Conservation (phyloP, 2,113 vertebrate genomes). For the Callipepla californica region DNA sequence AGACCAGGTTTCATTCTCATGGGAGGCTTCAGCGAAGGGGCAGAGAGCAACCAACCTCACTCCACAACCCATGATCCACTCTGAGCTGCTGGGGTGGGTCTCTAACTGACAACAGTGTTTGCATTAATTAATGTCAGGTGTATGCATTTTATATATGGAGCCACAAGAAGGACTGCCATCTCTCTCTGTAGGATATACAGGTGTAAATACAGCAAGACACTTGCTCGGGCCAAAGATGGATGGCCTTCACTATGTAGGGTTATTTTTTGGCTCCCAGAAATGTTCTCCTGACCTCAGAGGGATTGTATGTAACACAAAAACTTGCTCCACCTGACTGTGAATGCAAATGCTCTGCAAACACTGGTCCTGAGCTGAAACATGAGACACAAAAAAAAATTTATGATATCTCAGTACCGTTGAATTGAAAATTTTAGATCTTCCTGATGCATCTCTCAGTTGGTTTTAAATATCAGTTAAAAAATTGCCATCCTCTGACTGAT, state of each 20-base stretch:
- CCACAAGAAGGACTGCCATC: background rate
- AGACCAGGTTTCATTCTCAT: background rate
- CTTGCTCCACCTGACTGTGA: fast-evolving
- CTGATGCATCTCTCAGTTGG: fast-evolving
- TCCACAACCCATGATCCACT: background rate
- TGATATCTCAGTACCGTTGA: fast-evolving
- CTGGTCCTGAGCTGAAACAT: background rate
- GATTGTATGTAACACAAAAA: background rate
- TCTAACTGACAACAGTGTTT: background rate
- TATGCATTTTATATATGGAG: background rate
- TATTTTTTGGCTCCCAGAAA: background rate
- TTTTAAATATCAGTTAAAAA: background rate
- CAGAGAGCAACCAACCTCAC: background rate
- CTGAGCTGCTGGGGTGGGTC: background rate
- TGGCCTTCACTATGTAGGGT: background rate
- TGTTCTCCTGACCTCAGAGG: background rate
- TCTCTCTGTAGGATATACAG: background rate
- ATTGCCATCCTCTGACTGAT: background rate
- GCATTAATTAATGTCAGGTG: background rate
- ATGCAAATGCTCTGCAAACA: background rate
- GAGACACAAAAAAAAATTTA: background rate
- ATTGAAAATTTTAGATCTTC: background rate
- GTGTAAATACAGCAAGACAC: background rate
- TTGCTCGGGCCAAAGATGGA: background rate
- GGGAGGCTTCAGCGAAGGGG: background rate